Evolutionary conservation across 1,140 invertebrate species (phyloP).

Genomic region (Lethocerus indicus): DNA sequence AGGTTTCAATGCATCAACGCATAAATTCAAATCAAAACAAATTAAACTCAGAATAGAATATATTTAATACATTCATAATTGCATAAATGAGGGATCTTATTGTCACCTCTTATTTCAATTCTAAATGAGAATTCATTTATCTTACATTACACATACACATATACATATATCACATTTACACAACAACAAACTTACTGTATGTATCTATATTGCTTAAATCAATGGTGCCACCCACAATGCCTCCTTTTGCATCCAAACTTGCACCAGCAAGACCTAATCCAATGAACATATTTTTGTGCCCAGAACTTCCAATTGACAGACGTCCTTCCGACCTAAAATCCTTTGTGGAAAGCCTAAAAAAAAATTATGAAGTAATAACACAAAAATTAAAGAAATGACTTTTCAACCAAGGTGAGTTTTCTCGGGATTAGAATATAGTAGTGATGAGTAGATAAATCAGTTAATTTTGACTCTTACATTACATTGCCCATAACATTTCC

Average conservation of each 20-base stretch:
- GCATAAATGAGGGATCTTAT: background rate
- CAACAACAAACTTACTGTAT: constrained; percentile 38
- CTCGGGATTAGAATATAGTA: background rate
- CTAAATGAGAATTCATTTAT: background rate
- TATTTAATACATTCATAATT: background rate
- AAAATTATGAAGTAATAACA: background rate
- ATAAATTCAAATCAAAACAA: too few relatives aligned
- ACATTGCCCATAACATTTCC: constrained; percentile 98
- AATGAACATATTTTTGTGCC: constrained; percentile 85
- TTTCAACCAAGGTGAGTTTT: background rate
- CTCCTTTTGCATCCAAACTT: constrained; percentile 82
- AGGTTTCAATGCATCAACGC: background rate
- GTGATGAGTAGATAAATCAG: background rate
- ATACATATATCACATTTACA: background rate
- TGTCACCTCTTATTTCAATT: background rate
- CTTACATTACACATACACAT: background rate
- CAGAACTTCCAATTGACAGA: constrained; percentile 82
- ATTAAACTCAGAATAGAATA: too few relatives aligned
- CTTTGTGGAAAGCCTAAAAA: constrained; percentile 67
- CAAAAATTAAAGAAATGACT: constrained; percentile 18
- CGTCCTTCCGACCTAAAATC: constrained; percentile 80
- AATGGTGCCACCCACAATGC: constrained; percentile 89
- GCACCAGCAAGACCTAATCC: constrained; percentile 78
- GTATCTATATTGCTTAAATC: constrained; percentile 79
- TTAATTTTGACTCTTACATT: constrained; percentile 31